Percentiles rank a stretch among this genome's conserved stretches.
phyloP scores from a whole-genome alignment of 2,113 vertebrate species.

The Myotis brandtii region DNA sequence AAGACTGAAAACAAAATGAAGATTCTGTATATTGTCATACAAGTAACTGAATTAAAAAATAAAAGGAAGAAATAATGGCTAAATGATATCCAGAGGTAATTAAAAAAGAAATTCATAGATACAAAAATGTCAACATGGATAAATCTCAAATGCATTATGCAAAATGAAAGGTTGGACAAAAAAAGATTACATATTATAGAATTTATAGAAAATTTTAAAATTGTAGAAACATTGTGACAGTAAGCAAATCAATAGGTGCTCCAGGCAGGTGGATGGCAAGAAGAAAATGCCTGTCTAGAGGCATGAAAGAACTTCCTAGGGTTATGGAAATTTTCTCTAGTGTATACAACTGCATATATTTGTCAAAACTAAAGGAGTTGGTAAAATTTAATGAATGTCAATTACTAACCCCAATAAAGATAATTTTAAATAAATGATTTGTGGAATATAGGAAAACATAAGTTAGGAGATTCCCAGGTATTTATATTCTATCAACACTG shows the following conservation, averaged over 20 bases:
- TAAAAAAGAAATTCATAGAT: not conserved
- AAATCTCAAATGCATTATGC: not conserved
- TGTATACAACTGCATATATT: not conserved
- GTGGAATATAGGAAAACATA: not conserved
- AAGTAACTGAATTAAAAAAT: not conserved
- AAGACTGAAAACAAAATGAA: not conserved
- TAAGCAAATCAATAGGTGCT: not conserved
- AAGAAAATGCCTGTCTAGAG: not conserved
- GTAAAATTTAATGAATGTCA: not conserved
- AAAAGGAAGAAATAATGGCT: not conserved
- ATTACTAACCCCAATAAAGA: too few relatives aligned
- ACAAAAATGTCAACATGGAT: not conserved
- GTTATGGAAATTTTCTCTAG: not conserved
- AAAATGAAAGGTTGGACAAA: not conserved
- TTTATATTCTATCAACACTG: not conserved
- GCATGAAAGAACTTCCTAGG: not conserved
- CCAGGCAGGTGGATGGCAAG: not conserved
- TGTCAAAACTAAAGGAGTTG: not conserved
- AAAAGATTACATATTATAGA: not conserved
- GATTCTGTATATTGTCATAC: not conserved
- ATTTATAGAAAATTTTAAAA: not conserved
- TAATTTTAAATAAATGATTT: not conserved
- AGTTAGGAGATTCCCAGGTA: not conserved
- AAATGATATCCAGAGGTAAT: not conserved
- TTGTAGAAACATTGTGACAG: not conserved